Percentiles rank a stretch among this genome's conserved stretches.
phyloP scores from a whole-genome alignment of 2,888 invertebrate genomes.

The Dione juno region DNA sequence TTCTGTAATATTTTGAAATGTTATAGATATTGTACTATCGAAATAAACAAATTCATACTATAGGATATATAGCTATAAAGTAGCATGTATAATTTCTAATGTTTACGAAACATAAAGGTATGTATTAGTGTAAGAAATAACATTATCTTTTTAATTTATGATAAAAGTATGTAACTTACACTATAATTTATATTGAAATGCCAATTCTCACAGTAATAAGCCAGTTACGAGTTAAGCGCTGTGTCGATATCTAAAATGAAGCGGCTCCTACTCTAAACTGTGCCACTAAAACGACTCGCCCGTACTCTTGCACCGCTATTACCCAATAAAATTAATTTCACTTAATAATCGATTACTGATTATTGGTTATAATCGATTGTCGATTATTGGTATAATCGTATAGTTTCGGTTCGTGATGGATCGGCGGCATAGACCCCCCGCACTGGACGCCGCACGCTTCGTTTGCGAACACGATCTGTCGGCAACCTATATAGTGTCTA shows the following conservation, averaged over 20 bases:
- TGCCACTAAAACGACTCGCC: constrained; percentile 55
- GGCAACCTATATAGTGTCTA: constrained; percentile 49
- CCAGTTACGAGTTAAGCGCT: constrained; percentile 18
- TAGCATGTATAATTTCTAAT: too few relatives aligned
- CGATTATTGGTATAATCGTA: constrained; percentile 65
- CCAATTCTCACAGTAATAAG: constrained; percentile 19
- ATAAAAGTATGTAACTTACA: neutral
- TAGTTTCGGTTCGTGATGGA: constrained; percentile 76
- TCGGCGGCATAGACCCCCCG: constrained; percentile 73
- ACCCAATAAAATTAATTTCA: constrained; percentile 82
- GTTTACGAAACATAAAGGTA: too few relatives aligned
- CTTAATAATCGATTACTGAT: constrained; percentile 62
- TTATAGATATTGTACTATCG: neutral
- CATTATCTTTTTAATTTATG: neutral
- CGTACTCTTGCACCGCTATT: constrained; percentile 76
- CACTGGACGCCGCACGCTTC: constrained; percentile 53
- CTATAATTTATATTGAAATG: constrained; percentile 15
- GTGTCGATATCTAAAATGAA: constrained; percentile 19
- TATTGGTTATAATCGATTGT: constrained; percentile 63
- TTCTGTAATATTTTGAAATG: constrained; percentile 38
- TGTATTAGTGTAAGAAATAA: neutral
- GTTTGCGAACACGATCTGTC: constrained; percentile 66
- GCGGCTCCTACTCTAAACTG: constrained; percentile 2
- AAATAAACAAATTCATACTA: too few relatives aligned
- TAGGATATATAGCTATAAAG: too few relatives aligned